Evolutionary conservation across 2,888 invertebrate genomes (phyloP), one percentile per base, ranked within the genome.

Genomic region (Drosophila tripunctata): DNA sequence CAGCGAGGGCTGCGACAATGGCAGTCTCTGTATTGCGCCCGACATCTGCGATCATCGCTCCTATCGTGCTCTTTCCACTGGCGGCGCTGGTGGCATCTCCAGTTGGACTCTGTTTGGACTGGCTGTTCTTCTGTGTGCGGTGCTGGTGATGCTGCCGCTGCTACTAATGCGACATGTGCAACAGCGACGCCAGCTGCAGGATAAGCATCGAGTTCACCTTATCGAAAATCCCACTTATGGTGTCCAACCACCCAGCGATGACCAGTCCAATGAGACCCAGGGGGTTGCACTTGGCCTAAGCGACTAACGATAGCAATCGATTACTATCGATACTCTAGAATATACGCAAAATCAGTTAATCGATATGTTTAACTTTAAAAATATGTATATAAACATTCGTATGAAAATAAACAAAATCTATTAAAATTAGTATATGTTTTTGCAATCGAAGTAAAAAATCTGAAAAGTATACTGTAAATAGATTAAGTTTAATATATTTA

Each of bases 1-100:
- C 61, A 78, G 80, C 1, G 73, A 83, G 8, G 56, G 66, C 0
- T 92, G 92, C 19, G 68, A 60, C 1, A 86, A 90, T 64, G 92
- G 92, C 2, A 47, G 64, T 5, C 63, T 71, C 0, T 90, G 90
- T 56, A 69, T 83, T 7, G 85, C 80, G 0, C 90, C 91, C 1
- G 87, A 90, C 15, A 62, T 78, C 12, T 95, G 95, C 81, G 91
- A 90, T 22, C 76, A 4, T 41, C 73, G 10, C 3, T 63, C 58
- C 0, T 77, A 55, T 6, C 69, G 69, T 0, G 33, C 71, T 4
- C 54, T 74, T 5, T 62, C 64, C 44, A 1, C 43, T 44, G 3
- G 31, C 27, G 22, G 66, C 30, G 15, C 72, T 43, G 15, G 22
- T 67, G 22, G 63, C 4, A 14, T 52, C 0, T 4, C 62, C 56